Evolutionary conservation across 2,113 vertebrate species (phyloP).

Genomic region (Stegostoma tigrinum): DNA sequence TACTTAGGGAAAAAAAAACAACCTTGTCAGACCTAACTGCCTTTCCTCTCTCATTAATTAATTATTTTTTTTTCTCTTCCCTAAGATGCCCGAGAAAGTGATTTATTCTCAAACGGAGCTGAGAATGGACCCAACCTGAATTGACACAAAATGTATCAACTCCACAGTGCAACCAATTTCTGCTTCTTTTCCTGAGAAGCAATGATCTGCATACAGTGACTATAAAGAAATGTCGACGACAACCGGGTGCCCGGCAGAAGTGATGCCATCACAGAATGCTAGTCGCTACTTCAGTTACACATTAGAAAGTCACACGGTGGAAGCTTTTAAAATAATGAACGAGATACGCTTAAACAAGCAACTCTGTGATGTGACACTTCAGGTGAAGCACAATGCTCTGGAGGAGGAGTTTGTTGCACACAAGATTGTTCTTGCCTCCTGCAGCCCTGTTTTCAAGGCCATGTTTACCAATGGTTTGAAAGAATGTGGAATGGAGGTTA

Average conservation of each 20-base stretch:
- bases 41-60: background rate
- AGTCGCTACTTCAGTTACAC: conserved; percentile 82
- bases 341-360: conserved; percentile 74
- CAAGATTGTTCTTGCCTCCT: conserved; percentile 83
- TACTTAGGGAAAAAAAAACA: background rate
- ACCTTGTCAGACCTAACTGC: background rate
- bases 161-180: background rate
- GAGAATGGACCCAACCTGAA: conserved; percentile 30
- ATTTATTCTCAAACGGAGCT: conserved; percentile 16
- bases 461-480: conserved; percentile 88
- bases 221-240: conserved; percentile 1
- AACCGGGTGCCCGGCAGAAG: conserved; percentile 82
- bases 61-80: background rate
- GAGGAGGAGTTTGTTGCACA: conserved; percentile 77
- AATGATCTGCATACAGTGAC: background rate
- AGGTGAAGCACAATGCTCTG: conserved; percentile 68
- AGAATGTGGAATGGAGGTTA: conserved; percentile 78
- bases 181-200: conserved; percentile 24
- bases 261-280: conserved; percentile 77
- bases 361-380: conserved; percentile 83
- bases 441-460: conserved; percentile 83
- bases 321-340: conserved; percentile 86
- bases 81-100: conserved; percentile 16
- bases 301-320: conserved; percentile 78
- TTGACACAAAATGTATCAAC: background rate